Conservation (phyloP, 2,797 vertebrate species). For the Diglossa cyanea region DNA sequence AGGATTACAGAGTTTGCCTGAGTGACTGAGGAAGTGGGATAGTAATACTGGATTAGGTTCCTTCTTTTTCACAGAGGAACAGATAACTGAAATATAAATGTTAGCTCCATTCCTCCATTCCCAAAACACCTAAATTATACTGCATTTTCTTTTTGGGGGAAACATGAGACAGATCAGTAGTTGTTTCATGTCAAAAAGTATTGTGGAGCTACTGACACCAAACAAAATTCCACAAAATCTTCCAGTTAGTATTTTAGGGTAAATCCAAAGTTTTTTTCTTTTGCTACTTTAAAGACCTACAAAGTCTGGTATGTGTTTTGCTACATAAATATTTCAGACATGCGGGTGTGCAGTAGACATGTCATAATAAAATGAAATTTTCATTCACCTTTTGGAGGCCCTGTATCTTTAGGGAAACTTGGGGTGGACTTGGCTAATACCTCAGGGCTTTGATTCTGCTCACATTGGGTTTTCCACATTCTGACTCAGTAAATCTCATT, state of each 20-base stretch:
- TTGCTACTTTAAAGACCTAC: background rate
- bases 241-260: background rate
- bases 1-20: constrained; percentile 15
- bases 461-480: background rate
- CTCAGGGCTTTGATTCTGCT: constrained; percentile 33
- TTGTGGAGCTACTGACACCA: background rate
- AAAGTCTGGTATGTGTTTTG: background rate
- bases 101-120: background rate
- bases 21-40: background rate
- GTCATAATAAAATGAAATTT: background rate
- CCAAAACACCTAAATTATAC: background rate
- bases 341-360: background rate
- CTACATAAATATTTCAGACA: background rate
- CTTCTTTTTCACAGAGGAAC: background rate
- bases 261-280: background rate
- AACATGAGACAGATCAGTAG: background rate
- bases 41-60: background rate
- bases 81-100: background rate
- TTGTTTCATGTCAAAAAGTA: background rate
- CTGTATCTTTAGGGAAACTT: background rate
- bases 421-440: background rate
- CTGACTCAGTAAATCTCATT: constrained; percentile 54
- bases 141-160: background rate
- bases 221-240: background rate
- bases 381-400: background rate